phyloP scores from a whole-genome alignment of 2,113 vertebrate genomes.

The Rostratula benghalensis region DNA sequence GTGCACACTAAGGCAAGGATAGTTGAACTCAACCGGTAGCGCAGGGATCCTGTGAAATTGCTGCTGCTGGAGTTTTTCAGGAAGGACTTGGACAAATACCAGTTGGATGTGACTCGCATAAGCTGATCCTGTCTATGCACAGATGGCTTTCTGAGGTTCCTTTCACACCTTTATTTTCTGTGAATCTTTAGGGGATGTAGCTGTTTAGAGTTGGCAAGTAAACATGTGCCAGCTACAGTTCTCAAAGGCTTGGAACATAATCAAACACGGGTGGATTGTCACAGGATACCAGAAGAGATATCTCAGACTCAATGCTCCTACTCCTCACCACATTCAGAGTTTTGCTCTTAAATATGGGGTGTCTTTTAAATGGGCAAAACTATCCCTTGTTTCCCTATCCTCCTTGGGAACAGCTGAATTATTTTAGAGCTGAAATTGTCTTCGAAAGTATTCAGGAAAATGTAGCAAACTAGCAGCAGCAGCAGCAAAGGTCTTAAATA shows the following conservation, averaged over 20 bases:
- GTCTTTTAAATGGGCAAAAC: background rate
- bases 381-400: background rate
- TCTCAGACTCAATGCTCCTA: background rate
- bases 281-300: background rate
- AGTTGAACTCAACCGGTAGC: background rate
- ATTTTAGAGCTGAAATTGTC: background rate
- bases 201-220: background rate
- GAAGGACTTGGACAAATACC: background rate
- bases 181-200: background rate
- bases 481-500: background rate
- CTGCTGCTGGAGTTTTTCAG: background rate
- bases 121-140: background rate
- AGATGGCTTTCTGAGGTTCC: background rate
- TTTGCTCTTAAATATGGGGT: background rate
- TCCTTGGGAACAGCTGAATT: background rate
- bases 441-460: background rate
- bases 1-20: fast-evolving
- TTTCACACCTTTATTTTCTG: background rate
- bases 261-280: background rate
- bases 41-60: background rate
- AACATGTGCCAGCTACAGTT: background rate
- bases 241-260: background rate
- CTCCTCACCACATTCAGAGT: background rate
- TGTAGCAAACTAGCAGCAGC: background rate
- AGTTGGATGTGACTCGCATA: background rate